phyloP scores from a whole-genome alignment of 2,888 invertebrate species.

The Drosophila quinaria region DNA sequence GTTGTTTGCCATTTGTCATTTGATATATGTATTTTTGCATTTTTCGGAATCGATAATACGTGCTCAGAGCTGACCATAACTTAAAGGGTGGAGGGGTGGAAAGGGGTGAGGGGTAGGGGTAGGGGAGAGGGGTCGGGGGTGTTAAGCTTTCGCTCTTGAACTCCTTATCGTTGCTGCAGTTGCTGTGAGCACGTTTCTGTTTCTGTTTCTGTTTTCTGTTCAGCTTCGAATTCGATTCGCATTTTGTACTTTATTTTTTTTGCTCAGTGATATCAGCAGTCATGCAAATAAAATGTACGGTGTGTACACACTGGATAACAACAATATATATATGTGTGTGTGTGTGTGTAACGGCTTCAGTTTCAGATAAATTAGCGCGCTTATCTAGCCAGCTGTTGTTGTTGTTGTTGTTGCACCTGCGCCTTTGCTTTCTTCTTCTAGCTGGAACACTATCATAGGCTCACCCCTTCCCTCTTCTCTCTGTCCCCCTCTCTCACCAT shows the following conservation, averaged over 20 bases:
- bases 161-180: conserved; percentile 27
- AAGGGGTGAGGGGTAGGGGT: too few relatives aligned
- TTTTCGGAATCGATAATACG: conserved; percentile 79
- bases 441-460: conserved; percentile 12
- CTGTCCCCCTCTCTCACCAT: conserved; percentile 5
- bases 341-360: conserved; percentile 30
- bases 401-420: conserved; percentile 70
- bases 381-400: conserved; percentile 76
- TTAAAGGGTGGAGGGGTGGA: not conserved
- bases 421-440: conserved; percentile 61
- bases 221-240: conserved; percentile 30
- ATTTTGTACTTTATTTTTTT: conserved; percentile 20
- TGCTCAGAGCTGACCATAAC: conserved; percentile 42
- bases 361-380: conserved; percentile 70
- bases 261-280: conserved; percentile 48
- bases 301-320: conserved; percentile 48
- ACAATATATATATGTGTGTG: not conserved
- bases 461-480: conserved; percentile 3
- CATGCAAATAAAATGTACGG: conserved; percentile 39
- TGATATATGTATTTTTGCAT: conserved; percentile 75
- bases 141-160: conserved; percentile 20
- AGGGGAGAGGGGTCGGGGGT: not conserved
- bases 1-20: conserved; percentile 69
- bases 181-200: conserved; percentile 27
- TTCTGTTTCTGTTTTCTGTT: conserved; percentile 2